Base-by-base conservation (phyloP, 2,888 invertebrate species). In the Encarsia formosa region DNA sequence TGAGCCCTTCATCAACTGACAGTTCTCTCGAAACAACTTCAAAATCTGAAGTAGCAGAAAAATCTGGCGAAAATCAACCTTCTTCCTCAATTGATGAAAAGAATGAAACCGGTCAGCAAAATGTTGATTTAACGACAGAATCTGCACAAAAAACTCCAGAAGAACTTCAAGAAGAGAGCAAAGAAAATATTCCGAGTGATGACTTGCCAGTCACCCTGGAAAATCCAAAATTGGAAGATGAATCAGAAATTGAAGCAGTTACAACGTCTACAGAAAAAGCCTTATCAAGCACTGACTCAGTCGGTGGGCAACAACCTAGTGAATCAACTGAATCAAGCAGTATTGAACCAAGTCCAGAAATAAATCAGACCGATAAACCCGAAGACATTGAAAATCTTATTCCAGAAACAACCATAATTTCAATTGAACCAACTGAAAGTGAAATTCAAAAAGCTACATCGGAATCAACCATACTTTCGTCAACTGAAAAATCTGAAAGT, bases 1-100 rank as follows among this genome's bases (percentile, higher is more conserved):
- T 44, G 6, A 55, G 53, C 45, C 50, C 61, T 38, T 42, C 46
- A 20, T 40, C 51, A 4, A 46, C 61, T 26, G 60, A 61, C 49
- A 59, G 34, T 15, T 49, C 46, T 19, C 31, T 56, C 31, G 47
- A 43, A 31, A 16, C 43, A 34, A 16, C 40, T n/a, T 18, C 44
- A 20, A 19, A 41, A 23, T 6, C 55, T 22, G 40, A 20, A 8
- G 40, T 48, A 24, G 43, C 52, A 49, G 37, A 42, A 42, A 52
- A 44, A 4, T 9, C 15, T 15, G 16, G 18, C 16, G 16, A 37
- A 9, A 20, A 22, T n/a, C 4, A 18, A 20, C 5, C 8, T 20
- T 24, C 40, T 24, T 23, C 24, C 11, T 8, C 38, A 20, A 13
- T 15, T 15, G 20, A 3, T 20, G 37, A 18, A 37, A 18, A 18